Evolutionary conservation across 2,797 vertebrate species (phyloP).

Genomic region (Echeneis naucrates): DNA sequence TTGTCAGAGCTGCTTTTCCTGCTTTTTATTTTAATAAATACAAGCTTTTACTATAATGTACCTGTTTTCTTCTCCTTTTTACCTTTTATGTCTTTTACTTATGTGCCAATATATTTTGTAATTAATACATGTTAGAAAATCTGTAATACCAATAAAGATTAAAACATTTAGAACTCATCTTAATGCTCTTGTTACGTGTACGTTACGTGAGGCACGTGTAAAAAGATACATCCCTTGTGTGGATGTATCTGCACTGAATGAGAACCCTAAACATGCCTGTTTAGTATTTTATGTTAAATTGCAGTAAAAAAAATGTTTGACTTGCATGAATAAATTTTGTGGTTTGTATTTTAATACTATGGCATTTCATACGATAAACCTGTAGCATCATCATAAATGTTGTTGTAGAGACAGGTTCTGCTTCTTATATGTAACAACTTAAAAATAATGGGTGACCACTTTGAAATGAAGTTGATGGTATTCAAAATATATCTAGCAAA

Average conservation of each 20-base stretch:
- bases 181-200: conserved; percentile 15
- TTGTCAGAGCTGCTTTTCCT: background rate
- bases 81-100: background rate
- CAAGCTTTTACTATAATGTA: background rate
- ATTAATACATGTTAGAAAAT: conserved; percentile 1
- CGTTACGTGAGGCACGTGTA: too few species aligned
- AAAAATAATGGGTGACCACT: conserved; percentile 38
- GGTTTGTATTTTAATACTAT: conserved; percentile 30
- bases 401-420: conserved; percentile 50
- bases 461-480: conserved; percentile 38
- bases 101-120: conserved; percentile 2
- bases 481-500: conserved; percentile 58
- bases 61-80: background rate
- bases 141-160: background rate
- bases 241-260: background rate
- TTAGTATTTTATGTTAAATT: conserved; percentile 1
- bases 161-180: background rate
- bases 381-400: conserved; percentile 27
- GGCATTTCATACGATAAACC: conserved; percentile 34
- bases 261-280: conserved; percentile 11
- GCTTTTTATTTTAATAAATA: background rate
- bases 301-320: conserved; percentile 29
- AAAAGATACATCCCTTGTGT: conserved; percentile 15
- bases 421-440: conserved; percentile 52
- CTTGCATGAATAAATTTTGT: conserved; percentile 15